These are phyloP conservation scores for Rhagoletis pomonella DNA, from an alignment of 1,140 invertebrate genomes.

Conservation along the genomic window DNA sequence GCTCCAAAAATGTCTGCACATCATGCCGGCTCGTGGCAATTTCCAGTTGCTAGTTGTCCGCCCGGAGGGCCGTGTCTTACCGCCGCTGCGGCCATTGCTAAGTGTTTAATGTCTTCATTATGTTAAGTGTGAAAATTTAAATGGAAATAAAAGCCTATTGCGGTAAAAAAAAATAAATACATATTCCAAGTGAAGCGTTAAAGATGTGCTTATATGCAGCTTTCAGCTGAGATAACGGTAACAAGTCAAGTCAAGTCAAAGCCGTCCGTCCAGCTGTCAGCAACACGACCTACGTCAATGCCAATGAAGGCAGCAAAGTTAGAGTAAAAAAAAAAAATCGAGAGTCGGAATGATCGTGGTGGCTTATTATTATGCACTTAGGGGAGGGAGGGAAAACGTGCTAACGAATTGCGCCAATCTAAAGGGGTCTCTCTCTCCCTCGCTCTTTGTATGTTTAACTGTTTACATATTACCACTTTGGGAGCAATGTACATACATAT, in stretches of 20 bases:
- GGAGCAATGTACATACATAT: too few species aligned
- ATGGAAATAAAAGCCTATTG: not conserved
- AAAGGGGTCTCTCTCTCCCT: too few species aligned
- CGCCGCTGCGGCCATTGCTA: not conserved
- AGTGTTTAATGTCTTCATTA: constrained; percentile 35
- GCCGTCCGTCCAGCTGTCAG: not conserved
- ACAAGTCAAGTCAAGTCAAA: constrained; percentile 13
- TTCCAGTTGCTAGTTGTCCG: not conserved
- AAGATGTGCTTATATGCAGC: not conserved
- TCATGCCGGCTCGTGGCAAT: not conserved
- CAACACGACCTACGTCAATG: constrained; percentile 44
- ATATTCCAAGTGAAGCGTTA: not conserved
- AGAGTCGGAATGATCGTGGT: not conserved
- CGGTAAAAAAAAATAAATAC: not conserved
- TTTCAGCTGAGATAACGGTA: constrained; percentile 32
- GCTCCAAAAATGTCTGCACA: not conserved
- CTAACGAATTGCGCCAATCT: too few species aligned
- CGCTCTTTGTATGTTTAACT: not conserved
- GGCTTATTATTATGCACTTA: too few species aligned
- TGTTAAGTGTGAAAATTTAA: constrained; percentile 41
- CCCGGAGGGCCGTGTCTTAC: not conserved
- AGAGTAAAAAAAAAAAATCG: not conserved
- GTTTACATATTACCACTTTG: not conserved
- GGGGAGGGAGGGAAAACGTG: too few species aligned
- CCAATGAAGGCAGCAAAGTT: not conserved